Evolutionary conservation across 2,888 invertebrate genomes (phyloP), one percentile per base, ranked within the genome.

Genomic region (Mechanitis messenoides): DNA sequence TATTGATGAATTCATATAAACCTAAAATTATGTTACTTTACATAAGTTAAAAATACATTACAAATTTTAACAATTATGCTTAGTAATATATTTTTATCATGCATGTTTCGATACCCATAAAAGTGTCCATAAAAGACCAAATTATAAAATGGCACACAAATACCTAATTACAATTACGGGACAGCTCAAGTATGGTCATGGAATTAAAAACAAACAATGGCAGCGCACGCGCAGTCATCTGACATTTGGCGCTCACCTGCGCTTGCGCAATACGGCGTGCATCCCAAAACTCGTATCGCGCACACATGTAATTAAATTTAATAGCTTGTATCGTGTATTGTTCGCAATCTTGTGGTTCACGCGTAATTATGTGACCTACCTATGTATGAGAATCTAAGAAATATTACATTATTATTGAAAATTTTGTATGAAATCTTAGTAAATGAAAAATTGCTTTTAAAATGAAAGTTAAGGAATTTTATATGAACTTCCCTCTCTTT

Each of bases 211-310:
- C 59, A 65, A 50, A 67, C 67, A 68, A 70, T 70, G 71, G 66
- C 70, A 67, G 73, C 72, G 74, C 73, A 74, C 74, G 75, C 74
- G 76, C 74, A 71, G 67, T 60, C 67, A 69, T 66, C 71, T 74
- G 73, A 73, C 74, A 72, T 74, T 73, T 71, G 71, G 68, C 69
- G 69, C 65, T 68, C 72, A 73, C 69, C 69, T 73, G 74, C 73
- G 69, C 68, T 68, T 68, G 73, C 73, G 73, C 75, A 73, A 71
- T 59, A 59, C 57, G 56, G 55, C 65, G 67, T 60, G 65, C 69
- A 69, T 70, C 69, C 67, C 61, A 66, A 69, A 66, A 72, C 73
- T 74, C 72, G 42, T 42, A 42, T 11, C 71, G 70, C 72, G 71
- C 72, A 69, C 68, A 62, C 45, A 54, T 63, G 56, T 64, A 64